Evolutionary conservation across 2,113 vertebrate genomes (phyloP).

Genomic region (Kryptolebias marmoratus): DNA sequence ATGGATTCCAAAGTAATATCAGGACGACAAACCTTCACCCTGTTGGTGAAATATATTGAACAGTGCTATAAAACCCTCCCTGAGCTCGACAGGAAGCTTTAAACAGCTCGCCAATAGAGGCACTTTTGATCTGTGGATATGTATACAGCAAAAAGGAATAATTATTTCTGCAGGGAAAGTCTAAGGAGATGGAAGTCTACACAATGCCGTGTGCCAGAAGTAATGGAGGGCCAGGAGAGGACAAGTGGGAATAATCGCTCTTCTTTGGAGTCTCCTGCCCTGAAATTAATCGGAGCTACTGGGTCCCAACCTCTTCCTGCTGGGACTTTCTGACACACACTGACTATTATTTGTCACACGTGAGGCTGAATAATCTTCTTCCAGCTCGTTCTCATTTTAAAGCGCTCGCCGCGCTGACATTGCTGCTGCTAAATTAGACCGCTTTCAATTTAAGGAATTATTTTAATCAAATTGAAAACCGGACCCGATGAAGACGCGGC

Average conservation of each 20-base stretch:
- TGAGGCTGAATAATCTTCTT: not conserved
- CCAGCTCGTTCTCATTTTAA: slow-evolving; percentile 35
- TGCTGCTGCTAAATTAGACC: slow-evolving; percentile 37
- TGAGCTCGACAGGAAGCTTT: slow-evolving; percentile 44
- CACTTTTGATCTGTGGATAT: slow-evolving; percentile 53
- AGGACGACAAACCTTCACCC: slow-evolving; percentile 47
- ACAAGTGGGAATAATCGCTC: slow-evolving; percentile 46
- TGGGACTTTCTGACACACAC: not conserved
- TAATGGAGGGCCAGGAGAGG: slow-evolving; percentile 41
- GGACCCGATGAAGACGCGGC: slow-evolving; percentile 36
- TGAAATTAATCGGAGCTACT: slow-evolving; percentile 63
- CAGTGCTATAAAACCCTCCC: slow-evolving; percentile 2
- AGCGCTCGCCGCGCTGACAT: slow-evolving; percentile 11
- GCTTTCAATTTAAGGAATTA: slow-evolving; percentile 69
- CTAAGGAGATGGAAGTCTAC: slow-evolving; percentile 53
- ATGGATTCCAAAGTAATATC: slow-evolving; percentile 67
- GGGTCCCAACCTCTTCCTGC: slow-evolving; percentile 57
- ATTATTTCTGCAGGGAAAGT: slow-evolving; percentile 67
- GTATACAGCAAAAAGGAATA: slow-evolving; percentile 56
- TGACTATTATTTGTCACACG: not conserved
- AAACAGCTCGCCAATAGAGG: slow-evolving; percentile 62
- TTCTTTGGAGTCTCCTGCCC: slow-evolving; percentile 52
- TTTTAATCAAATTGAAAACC: slow-evolving; percentile 62
- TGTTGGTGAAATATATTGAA: slow-evolving; percentile 2
- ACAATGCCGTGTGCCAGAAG: slow-evolving; percentile 46